These are phyloP conservation scores for Ondatra zibethicus DNA, from an alignment of 2,113 vertebrate genomes.

Conservation along the genomic window DNA sequence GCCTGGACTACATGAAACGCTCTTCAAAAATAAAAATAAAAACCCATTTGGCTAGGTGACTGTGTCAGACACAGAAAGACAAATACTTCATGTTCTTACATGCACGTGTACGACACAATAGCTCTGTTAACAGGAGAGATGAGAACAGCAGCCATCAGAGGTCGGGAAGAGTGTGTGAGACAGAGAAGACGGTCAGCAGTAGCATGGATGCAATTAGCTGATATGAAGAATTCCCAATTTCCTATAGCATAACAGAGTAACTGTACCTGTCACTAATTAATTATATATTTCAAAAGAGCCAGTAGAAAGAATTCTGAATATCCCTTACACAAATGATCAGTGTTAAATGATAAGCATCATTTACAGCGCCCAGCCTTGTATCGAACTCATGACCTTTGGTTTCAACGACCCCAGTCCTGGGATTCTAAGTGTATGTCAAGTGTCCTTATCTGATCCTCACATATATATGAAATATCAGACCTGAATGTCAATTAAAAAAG, in stretches of 20 bases:
- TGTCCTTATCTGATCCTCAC: neutral
- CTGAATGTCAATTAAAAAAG: neutral
- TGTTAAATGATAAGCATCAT: neutral
- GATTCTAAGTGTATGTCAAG: neutral
- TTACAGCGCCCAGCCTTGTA: neutral
- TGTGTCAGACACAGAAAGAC: too few relatives aligned
- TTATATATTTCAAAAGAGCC: neutral
- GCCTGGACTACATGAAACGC: neutral
- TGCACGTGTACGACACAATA: too few relatives aligned
- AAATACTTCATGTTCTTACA: neutral
- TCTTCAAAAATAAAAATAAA: neutral
- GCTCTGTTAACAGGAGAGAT: neutral
- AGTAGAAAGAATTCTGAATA: neutral
- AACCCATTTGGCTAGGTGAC: neutral
- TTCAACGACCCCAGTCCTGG: neutral
- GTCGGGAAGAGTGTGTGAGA: neutral
- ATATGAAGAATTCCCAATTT: too few relatives aligned
- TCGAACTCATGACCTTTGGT: neutral
- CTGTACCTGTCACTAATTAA: neutral
- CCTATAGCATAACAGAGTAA: neutral
- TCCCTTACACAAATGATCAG: neutral
- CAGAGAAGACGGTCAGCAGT: too few relatives aligned
- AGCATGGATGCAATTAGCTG: neutral
- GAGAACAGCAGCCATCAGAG: neutral
- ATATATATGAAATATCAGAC: neutral